These are phyloP conservation scores for Lateolabrax maculatus DNA, from an alignment of 2,797 vertebrate species.

Conservation along the genomic window DNA sequence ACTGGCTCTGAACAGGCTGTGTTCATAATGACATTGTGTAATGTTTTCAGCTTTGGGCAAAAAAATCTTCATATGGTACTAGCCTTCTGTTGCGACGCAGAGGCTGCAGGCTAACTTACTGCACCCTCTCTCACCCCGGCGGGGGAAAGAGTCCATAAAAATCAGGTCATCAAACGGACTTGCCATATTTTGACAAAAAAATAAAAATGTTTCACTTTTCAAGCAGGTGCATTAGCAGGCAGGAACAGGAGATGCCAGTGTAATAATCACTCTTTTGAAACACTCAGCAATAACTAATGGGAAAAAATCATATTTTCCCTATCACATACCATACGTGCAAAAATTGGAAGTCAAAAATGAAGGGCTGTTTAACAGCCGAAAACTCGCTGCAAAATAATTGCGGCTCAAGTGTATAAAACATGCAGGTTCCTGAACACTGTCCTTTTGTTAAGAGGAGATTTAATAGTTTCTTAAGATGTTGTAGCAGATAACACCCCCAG, in stretches of 20 bases:
- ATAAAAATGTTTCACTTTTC: conserved; percentile 32
- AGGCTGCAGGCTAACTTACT: conserved; percentile 73
- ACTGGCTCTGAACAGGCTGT: conserved; percentile 68
- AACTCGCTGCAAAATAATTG: conserved; percentile 12
- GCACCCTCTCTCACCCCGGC: conserved; percentile 51
- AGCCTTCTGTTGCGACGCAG: conserved; percentile 76
- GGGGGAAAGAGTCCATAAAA: conserved; percentile 62
- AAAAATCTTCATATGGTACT: conserved; percentile 82
- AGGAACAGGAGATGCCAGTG: not conserved
- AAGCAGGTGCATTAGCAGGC: conserved; percentile 43
- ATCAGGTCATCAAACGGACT: conserved; percentile 72
- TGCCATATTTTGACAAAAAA: conserved; percentile 45
- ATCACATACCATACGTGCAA: not conserved
- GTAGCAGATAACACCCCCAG: conserved; percentile 34
- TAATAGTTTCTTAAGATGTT: conserved; percentile 41
- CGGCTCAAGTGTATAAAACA: conserved; percentile 20
- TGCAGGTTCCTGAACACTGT: conserved; percentile 14
- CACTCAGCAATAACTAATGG: not conserved
- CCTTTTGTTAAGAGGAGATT: conserved; percentile 35
- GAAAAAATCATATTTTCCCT: not conserved
- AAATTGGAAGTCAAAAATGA: not conserved
- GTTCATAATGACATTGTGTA: conserved; percentile 78
- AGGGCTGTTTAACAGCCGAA: not conserved
- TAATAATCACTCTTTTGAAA: conserved; percentile 8
- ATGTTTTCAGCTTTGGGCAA: conserved; percentile 81